Evolutionary conservation across 23 tunicate genomes (phyloP).

Genomic region (Phallusia fumigata): DNA sequence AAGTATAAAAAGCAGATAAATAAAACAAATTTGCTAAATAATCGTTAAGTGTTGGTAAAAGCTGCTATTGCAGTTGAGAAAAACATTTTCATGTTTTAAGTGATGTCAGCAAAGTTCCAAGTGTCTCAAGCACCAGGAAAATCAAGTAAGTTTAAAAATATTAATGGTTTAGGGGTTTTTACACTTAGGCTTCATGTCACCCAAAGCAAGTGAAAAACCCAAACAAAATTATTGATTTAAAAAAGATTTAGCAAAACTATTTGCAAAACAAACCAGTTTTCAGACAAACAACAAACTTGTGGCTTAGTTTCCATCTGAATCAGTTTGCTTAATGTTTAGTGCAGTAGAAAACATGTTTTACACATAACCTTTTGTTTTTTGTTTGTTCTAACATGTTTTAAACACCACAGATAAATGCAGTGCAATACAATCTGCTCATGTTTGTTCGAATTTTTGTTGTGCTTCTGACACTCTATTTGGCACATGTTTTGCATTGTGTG

Average conservation of each 20-base stretch:
- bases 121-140: conserved; percentile 15
- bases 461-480: no score
- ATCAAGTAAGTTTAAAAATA: background rate
- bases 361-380: no score
- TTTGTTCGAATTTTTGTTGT: no score
- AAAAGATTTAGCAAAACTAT: background rate
- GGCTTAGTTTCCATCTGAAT: no score
- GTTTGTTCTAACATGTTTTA: no score
- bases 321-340: background rate
- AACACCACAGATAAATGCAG: no score
- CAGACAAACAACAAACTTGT: background rate
- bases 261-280: background rate
- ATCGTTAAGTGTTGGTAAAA: background rate
- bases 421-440: no score
- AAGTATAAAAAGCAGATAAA: no score
- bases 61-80: background rate
- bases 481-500: no score
- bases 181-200: no score
- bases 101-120: conserved; percentile 12
- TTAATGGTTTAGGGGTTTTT: no score
- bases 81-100: background rate
- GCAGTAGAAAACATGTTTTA: background rate
- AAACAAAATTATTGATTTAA: no score
- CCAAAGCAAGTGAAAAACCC: background rate
- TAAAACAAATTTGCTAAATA: background rate